Percentiles rank a stretch among this genome's conserved stretches.
phyloP scores from a whole-genome alignment of 1,140 invertebrate species.

The Aethina tumida region DNA sequence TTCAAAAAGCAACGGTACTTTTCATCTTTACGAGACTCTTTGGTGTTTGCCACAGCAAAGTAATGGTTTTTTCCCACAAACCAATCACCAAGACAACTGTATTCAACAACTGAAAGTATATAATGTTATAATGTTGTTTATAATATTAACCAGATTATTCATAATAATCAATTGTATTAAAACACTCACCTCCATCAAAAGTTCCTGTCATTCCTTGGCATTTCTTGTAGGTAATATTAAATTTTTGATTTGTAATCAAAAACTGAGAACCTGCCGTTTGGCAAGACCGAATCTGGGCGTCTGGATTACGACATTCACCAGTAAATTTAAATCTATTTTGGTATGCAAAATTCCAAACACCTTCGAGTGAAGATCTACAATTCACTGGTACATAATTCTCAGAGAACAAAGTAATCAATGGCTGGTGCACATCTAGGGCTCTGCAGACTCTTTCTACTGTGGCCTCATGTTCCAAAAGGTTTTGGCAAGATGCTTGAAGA shows the following conservation, averaged over 20 bases:
- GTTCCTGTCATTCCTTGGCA: conserved; percentile 79
- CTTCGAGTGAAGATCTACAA: conserved; percentile 85
- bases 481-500: conserved; percentile 71
- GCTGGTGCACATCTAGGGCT: conserved; percentile 63
- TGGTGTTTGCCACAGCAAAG: conserved; percentile 89
- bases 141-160: too few relatives aligned
- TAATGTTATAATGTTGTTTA: too few relatives aligned
- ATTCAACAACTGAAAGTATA: conserved; percentile 66
- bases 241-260: conserved; percentile 94
- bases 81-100: conserved; percentile 90
- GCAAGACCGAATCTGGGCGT: conserved; percentile 86
- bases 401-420: conserved; percentile 77
- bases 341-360: conserved; percentile 92
- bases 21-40: conserved; percentile 87
- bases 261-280: conserved; percentile 93
- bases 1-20: conserved; percentile 88
- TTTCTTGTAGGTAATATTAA: conserved; percentile 87
- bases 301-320: conserved; percentile 78
- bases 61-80: conserved; percentile 92
- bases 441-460: conserved; percentile 68
- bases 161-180: too few relatives aligned
- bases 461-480: conserved; percentile 52
- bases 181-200: conserved; percentile 65
- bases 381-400: conserved; percentile 87
- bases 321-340: conserved; percentile 85